phyloP scores from a whole-genome alignment of 2,888 invertebrate species.

The Trichacis sp. region DNA sequence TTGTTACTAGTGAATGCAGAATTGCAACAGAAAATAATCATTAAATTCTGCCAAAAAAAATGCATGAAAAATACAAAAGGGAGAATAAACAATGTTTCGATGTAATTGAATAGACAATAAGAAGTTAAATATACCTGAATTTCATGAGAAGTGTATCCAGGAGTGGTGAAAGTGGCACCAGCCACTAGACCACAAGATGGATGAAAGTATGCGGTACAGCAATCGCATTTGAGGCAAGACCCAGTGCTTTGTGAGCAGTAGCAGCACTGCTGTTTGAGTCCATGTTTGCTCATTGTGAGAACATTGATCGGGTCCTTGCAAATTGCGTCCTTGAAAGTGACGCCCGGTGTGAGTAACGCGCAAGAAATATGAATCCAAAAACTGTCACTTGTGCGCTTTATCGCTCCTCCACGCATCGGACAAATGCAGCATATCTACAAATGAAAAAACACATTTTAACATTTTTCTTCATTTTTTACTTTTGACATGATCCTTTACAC shows the following conservation, averaged over 20 bases:
- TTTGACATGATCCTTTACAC: too few relatives aligned
- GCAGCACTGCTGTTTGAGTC: constrained; percentile 58
- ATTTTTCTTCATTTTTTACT: too few relatives aligned
- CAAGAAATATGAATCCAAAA: constrained; percentile 78
- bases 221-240: constrained; percentile 69
- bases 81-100: too few relatives aligned
- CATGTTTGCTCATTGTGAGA: constrained; percentile 52
- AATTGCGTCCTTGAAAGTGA: constrained; percentile 70
- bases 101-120: too few relatives aligned
- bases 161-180: constrained; percentile 68
- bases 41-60: too few relatives aligned
- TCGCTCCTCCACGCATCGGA: constrained; percentile 74
- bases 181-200: constrained; percentile 73
- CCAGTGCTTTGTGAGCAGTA: constrained; percentile 65
- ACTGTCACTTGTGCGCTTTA: constrained; percentile 75
- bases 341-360: constrained; percentile 76
- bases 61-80: too few relatives aligned
- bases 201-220: constrained; percentile 72
- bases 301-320: constrained; percentile 66
- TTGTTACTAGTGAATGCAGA: too few relatives aligned
- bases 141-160: constrained; percentile 55
- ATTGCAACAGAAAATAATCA: too few relatives aligned
- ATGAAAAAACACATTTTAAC: too few relatives aligned
- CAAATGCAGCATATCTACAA: constrained; percentile 72
- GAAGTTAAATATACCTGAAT: constrained; percentile 51